Percentiles rank a stretch among this genome's conserved stretches.
phyloP scores from a whole-genome alignment of 2,797 vertebrate species.

The Enteromius paludinosus region DNA sequence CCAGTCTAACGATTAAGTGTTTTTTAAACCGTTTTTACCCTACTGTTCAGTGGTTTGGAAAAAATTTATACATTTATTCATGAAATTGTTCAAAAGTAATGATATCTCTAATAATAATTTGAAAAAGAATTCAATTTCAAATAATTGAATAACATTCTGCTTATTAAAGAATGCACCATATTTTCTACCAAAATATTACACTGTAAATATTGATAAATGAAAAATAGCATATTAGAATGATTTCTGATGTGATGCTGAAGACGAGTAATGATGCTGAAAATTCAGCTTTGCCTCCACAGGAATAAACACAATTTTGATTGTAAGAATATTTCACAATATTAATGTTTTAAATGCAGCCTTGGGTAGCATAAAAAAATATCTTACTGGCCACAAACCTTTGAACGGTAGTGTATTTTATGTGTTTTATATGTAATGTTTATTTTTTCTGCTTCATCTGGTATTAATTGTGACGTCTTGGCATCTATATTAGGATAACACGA shows the following conservation, averaged over 20 bases:
- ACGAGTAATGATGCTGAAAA: background rate
- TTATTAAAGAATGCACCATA: background rate
- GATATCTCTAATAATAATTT: background rate
- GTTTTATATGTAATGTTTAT: background rate
- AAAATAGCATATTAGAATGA: background rate
- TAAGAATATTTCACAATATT: background rate
- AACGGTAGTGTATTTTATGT: background rate
- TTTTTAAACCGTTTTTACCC: background rate
- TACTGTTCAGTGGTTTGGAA: background rate
- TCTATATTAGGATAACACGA: conserved; percentile 75
- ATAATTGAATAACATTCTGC: background rate
- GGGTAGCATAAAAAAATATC: background rate
- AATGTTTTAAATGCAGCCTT: conserved; percentile 13
- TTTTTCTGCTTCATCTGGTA: background rate
- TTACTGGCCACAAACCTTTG: background rate
- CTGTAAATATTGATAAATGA: background rate
- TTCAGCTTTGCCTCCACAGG: background rate
- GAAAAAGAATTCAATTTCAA: background rate
- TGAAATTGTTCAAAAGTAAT: background rate
- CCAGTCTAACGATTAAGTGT: conserved; percentile 19
- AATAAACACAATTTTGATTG: background rate
- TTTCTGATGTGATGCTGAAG: background rate
- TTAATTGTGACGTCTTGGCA: background rate
- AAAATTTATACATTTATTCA: background rate
- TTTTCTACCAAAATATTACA: background rate